Evolutionary conservation across 2,888 invertebrate species (phyloP), one percentile per base, ranked within the genome.

Genomic region (Aporophyla nigra): DNA sequence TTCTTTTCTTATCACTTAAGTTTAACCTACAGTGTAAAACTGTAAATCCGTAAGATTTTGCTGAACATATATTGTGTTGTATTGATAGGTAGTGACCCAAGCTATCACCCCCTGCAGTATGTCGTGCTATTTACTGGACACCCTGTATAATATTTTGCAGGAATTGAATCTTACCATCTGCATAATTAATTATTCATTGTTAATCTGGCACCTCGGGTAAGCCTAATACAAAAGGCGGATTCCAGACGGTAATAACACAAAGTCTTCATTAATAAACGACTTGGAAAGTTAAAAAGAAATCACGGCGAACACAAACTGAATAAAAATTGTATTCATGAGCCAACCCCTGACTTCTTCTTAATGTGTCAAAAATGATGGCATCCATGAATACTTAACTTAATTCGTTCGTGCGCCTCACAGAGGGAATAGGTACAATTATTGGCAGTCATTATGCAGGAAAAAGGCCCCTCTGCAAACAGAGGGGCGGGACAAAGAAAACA

Each of bases 361-460:
- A 83, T 79, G 87, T 86, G 87, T 86, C 84, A 87, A 83, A 90
- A 89, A 88, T 84, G 74, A 87, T 78, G 76, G 73, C 81, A 10
- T 79, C 84, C 86, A 87, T 90, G 87, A 89, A 85, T 85, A 79
- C 76, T 79, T 80, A 78, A 88, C 86, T 82, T 86, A 88, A 90
- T 88, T 89, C 84, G 61, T 81, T 61, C 68, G 82, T 80, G 71
- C 68, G 66, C 51, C 74, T 71, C 79, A 76, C 76, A 80, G 70
- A 85, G 70, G 65, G 75, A 88, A 84, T 84, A 76, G 82, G 83
- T 86, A 89, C 90, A 90, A 89, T 91, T 88, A 90, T 90, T 87
- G 87, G 78, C 72, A 67, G 82, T 86, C 91, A 88, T 91, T 91
- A 90, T 90, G 89, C 88, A 88, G 86, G 9, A 89, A 91, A 89